Evolutionary conservation across 2,888 invertebrate species (phyloP), one percentile per base, ranked within the genome.

Genomic region (Campoplex nolae): DNA sequence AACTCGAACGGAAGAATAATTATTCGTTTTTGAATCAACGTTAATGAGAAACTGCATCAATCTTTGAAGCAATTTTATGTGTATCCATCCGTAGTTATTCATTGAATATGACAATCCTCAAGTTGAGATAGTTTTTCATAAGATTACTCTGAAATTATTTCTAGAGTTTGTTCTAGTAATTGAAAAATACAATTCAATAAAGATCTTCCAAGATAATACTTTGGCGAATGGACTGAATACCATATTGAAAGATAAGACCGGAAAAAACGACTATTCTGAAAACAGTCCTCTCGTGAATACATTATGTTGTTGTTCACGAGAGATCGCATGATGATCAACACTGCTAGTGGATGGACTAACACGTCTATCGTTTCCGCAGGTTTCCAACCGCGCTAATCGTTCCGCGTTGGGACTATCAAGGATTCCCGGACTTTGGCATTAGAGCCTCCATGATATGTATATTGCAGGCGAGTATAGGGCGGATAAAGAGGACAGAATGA

Each of bases 371-470:
- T 82, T 88, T 88, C 89, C 90, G 88, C 88, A 86, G 90, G 88
- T 91, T 92, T 90, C 91, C 91, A 92, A 91, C 90, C 91, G 89
- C 90, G 91, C 90, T 92, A 92, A 93, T 93, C 92, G 91, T 91
- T 81, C 90, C 91, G 90, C 91, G 90, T 90, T 90, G 92, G 91
- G 92, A 91, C 90, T 90, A 92, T 91, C 91, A 89, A 89, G 88
- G 87, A 84, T 42, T 70, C 81, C 54, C 75, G 87, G 84, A 88
- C 86, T 88, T 56, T 75, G 89, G 75, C 68, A 76, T 83, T 80
- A 84, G 79, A 85, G 80, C 84, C 83, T 88, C 77, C 89, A 90
- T 90, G 91, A 92, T 90, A 91, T 90, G 90, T 90, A 88, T 68
- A 84, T 75, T 75, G 83, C 78, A 58, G 78, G 38, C 9, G 75